A percentile compares a stretch with the other conserved stretches of the same genome.
These are phyloP conservation scores for Albula goreensis DNA, from an alignment of 2,113 vertebrate genomes.

Conservation along the genomic window DNA sequence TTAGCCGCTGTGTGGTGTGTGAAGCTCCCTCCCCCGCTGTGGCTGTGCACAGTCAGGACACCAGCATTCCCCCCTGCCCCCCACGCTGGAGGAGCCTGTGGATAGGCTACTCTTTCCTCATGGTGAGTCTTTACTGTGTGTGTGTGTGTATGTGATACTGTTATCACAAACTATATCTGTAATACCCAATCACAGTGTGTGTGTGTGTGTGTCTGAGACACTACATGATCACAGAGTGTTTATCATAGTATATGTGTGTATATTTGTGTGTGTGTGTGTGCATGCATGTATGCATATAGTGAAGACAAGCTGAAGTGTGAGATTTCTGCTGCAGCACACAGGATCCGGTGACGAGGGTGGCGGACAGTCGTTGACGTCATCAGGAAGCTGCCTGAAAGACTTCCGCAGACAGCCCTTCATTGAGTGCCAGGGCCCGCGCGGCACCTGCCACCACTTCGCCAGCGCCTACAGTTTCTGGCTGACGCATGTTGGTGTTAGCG, in stretches of 20 bases:
- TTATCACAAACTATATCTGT: background rate
- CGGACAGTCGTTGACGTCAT: constrained; percentile 85
- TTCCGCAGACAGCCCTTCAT: constrained; percentile 85
- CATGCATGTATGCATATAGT: background rate
- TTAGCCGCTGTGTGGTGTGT: constrained; percentile 89
- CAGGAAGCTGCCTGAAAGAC: constrained; percentile 85
- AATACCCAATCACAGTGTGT: background rate
- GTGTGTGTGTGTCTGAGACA: background rate
- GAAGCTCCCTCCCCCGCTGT: constrained; percentile 73
- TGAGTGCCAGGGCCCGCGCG: constrained; percentile 87
- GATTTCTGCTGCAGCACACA: constrained; percentile 75
- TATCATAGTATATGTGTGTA: too few relatives aligned
- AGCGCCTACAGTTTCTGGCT: constrained; percentile 92
- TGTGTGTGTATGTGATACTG: background rate
- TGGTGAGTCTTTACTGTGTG: constrained; percentile 94
- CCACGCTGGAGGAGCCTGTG: constrained; percentile 79
- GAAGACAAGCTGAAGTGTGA: background rate
- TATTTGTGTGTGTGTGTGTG: too few relatives aligned
- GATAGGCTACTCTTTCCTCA: constrained; percentile 88
- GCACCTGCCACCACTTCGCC: constrained; percentile 86
- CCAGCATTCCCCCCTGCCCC: constrained; percentile 72
- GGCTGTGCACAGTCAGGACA: constrained; percentile 83
- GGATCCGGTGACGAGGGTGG: constrained; percentile 87
- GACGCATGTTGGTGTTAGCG: constrained; percentile 56
- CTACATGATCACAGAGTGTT: too few relatives aligned